A percentile compares a stretch with the other conserved stretches of the same genome.
Evolutionary conservation across 2,888 invertebrate genomes (phyloP).

Genomic region (Caenorhabditis angaria): DNA sequence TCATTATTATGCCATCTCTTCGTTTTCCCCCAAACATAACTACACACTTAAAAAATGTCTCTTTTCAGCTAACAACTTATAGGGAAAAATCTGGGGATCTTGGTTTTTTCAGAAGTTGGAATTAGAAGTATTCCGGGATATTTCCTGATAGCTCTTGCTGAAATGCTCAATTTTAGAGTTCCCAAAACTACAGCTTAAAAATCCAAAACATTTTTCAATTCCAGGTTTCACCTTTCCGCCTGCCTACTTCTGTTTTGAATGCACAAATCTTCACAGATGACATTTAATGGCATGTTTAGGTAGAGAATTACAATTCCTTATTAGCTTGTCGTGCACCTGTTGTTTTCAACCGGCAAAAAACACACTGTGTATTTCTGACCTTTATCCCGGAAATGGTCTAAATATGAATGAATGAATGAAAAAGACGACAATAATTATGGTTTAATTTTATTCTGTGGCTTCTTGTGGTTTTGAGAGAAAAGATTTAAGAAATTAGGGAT

Average conservation of each 20-base stretch:
- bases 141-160: too few species aligned
- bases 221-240: neutral
- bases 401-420: constrained; percentile 5
- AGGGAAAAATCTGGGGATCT: too few species aligned
- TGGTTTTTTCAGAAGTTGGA: neutral
- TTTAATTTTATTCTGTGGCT: neutral
- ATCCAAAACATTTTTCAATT: neutral
- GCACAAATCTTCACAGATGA: constrained; percentile 1
- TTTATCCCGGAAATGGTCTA: constrained; percentile 6
- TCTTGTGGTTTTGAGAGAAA: neutral
- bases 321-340: constrained; percentile 46
- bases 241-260: neutral
- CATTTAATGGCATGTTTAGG: constrained; percentile 1
- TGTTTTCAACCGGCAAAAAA: too few species aligned
- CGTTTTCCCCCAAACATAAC: too few species aligned
- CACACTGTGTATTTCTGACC: neutral
- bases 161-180: too few species aligned
- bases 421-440: neutral
- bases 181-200: too few species aligned
- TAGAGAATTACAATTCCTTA: constrained; percentile 8
- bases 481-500: neutral
- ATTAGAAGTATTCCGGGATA: too few species aligned
- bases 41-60: constrained; percentile 2
- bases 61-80: neutral
- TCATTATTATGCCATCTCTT: constrained; percentile 14